These are phyloP conservation scores for Drosophila pandora DNA, from an alignment of 1,140 invertebrate species.

Conservation along the genomic window DNA sequence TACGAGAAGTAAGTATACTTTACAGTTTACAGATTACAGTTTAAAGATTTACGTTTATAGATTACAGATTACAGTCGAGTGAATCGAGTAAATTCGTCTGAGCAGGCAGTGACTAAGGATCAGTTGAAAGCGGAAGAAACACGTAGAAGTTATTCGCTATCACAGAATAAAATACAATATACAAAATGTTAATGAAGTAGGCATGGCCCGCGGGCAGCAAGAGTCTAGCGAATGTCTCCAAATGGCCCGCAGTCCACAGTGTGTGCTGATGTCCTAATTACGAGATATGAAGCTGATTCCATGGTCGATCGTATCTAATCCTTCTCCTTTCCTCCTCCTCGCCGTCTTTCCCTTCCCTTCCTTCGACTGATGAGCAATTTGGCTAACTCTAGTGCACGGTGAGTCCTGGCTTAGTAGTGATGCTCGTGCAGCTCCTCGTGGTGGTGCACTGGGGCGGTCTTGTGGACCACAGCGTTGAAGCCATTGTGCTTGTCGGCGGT, in stretches of 20 bases:
- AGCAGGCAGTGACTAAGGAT: constrained; percentile 74
- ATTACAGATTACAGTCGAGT: constrained; percentile 44
- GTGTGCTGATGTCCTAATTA: constrained; percentile 77
- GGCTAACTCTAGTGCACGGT: constrained; percentile 72
- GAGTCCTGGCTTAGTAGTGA: constrained; percentile 36
- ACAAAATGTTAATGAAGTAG: constrained; percentile 69
- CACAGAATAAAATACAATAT: constrained; percentile 78
- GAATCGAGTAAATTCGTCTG: constrained; percentile 72
- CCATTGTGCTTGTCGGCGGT: constrained; percentile 84
- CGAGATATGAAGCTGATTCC: constrained; percentile 81
- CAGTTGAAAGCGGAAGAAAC: constrained; percentile 50
- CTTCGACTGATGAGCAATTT: constrained; percentile 65
- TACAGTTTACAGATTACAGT: constrained; percentile 44
- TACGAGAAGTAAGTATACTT: constrained; percentile 46
- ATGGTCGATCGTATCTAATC: constrained; percentile 62
- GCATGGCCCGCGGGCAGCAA: constrained; percentile 21
- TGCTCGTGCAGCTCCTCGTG: constrained; percentile 77
- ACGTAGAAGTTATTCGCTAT: constrained; percentile 73
- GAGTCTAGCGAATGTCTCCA: constrained; percentile 21
- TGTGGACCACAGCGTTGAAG: constrained; percentile 88
- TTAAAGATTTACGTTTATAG: constrained; percentile 33
- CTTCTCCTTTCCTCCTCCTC: constrained; percentile 27
- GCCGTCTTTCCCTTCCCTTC: constrained; percentile 21
- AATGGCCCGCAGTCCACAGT: constrained; percentile 19
- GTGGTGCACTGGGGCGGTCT: constrained; percentile 85